Percentiles rank a stretch among this genome's conserved stretches.
phyloP scores from a whole-genome alignment of 53 echinoderm and acorn worm species.

The Antedon mediterranea region DNA sequence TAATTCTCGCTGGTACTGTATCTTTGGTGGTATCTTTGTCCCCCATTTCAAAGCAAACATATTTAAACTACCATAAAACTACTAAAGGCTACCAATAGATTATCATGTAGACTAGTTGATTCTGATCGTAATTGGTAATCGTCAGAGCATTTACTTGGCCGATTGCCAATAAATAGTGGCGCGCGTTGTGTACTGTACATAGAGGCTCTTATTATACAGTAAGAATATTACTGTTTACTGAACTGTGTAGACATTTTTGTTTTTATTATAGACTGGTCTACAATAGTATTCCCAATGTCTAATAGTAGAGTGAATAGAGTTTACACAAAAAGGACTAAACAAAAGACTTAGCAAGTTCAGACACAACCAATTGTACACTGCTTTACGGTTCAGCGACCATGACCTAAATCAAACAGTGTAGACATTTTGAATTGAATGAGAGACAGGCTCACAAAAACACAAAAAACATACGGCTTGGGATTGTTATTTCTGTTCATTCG shows the following conservation, averaged over 20 bases:
- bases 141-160: no score
- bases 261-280: not conserved
- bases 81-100: no score
- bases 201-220: no score
- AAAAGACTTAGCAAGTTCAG: not conserved
- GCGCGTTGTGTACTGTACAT: not conserved
- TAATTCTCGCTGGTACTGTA: no score
- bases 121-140: no score
- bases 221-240: no score
- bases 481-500: not conserved
- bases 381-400: not conserved
- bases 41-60: no score
- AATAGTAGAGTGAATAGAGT: not conserved
- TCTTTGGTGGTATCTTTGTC: no score
- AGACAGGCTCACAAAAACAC: not conserved
- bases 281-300: not conserved
- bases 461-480: not conserved
- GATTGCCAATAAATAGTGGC: not conserved
- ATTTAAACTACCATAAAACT: no score
- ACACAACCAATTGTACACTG: not conserved
- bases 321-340: not conserved
- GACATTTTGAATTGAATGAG: not conserved
- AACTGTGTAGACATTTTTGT: not conserved
- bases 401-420: not conserved
- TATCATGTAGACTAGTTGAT: no score